Conservation (phyloP, 2,888 invertebrate species). For the Drosophila rubida region DNA sequence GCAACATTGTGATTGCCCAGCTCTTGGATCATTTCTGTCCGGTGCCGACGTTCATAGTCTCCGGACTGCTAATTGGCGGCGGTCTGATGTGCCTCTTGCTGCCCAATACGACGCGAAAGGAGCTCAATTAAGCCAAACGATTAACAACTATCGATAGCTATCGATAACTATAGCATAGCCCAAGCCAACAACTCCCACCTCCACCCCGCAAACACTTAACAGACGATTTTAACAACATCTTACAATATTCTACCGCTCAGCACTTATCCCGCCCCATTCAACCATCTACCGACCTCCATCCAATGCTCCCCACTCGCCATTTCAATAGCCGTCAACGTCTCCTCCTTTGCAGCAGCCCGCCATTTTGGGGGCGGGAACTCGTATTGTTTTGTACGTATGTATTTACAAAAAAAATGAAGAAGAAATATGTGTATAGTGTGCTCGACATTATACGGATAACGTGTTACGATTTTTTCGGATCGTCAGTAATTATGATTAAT, state of each 20-base stretch:
- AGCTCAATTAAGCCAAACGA: slow-evolving; percentile 84
- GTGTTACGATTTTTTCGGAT: slow-evolving; percentile 45
- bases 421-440: slow-evolving; percentile 34
- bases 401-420: slow-evolving; percentile 11
- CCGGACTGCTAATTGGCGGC: slow-evolving; percentile 93
- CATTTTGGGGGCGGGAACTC: slow-evolving; percentile 7
- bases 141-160: not conserved
- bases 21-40: slow-evolving; percentile 95
- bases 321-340: not conserved
- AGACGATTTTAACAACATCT: not conserved
- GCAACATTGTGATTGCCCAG: slow-evolving; percentile 92
- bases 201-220: not conserved
- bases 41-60: slow-evolving; percentile 96
- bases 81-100: slow-evolving; percentile 94
- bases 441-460: slow-evolving; percentile 40
- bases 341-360: slow-evolving; percentile 5
- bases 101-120: slow-evolving; percentile 95
- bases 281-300: not conserved
- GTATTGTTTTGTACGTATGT: slow-evolving; percentile 36
- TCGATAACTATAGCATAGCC: slow-evolving; percentile 15
- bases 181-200: not conserved
- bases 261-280: not conserved
- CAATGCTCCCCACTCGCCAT: not conserved
- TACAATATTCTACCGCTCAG: not conserved
- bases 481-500: slow-evolving; percentile 74